Evolutionary conservation across 2,113 vertebrate genomes (phyloP).

Genomic region (Elachura formosa): DNA sequence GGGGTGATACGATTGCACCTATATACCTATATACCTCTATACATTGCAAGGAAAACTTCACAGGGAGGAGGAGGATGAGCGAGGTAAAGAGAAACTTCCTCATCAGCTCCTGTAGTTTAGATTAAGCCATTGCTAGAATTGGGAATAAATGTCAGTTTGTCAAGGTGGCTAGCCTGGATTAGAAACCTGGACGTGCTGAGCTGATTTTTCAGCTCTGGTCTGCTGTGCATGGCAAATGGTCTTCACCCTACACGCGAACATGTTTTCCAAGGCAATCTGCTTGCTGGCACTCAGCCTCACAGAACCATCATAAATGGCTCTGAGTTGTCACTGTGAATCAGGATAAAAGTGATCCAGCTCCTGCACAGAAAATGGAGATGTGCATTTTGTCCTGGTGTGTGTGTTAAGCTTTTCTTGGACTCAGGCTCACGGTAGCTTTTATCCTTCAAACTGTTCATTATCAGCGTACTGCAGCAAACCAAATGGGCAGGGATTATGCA

Average conservation of each 20-base stretch:
- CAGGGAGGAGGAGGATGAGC: neutral
- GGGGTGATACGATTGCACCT: neutral
- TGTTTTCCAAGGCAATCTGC: conserved; percentile 22
- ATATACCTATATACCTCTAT: too few relatives aligned
- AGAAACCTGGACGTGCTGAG: neutral
- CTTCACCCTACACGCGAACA: neutral
- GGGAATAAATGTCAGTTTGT: neutral
- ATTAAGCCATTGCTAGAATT: neutral
- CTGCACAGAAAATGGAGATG: neutral
- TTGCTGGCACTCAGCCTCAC: neutral
- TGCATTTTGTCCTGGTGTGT: neutral
- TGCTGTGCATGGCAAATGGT: neutral
- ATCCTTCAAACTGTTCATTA: neutral
- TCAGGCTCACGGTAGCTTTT: neutral
- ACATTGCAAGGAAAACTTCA: neutral
- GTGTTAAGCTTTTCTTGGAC: neutral
- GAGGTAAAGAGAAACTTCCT: neutral
- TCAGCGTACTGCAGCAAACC: neutral
- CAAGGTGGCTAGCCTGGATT: neutral
- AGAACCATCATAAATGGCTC: neutral
- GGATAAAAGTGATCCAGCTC: neutral
- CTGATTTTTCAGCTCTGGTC: neutral
- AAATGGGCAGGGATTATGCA: neutral
- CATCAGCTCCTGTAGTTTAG: neutral
- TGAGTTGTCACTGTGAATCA: conserved; percentile 29